Conservation (phyloP, 2,113 vertebrate species). For the Psilopsiagon aymara region DNA sequence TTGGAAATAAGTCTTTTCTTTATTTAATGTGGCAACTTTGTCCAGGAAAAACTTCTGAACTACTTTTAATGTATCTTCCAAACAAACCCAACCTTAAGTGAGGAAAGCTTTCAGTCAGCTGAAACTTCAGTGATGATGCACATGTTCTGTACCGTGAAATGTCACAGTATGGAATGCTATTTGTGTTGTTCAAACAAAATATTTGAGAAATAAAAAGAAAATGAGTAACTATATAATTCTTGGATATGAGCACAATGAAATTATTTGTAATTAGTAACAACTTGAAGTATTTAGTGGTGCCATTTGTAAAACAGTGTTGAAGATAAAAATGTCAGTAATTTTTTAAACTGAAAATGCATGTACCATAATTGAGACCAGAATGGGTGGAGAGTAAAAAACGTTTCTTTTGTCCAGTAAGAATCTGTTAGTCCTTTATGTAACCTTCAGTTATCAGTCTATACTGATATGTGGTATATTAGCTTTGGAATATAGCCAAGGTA, state of each 20-base stretch:
- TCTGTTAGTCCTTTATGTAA: neutral
- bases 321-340: neutral
- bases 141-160: neutral
- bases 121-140: neutral
- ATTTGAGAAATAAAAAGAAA: neutral
- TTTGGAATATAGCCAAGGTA: neutral
- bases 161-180: rapidly evolving
- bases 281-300: neutral
- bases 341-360: neutral
- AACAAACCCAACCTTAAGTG: neutral
- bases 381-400: neutral
- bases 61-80: neutral
- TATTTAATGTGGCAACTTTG: neutral
- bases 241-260: neutral
- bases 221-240: neutral
- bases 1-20: neutral
- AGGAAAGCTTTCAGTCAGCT: neutral
- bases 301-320: neutral
- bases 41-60: neutral
- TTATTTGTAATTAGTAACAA: neutral
- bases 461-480: neutral
- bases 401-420: neutral
- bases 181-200: neutral
- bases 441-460: neutral
- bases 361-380: neutral